Evolutionary conservation across 1,140 invertebrate species (phyloP), one percentile per base, ranked within the genome.

Genomic region (Drosophila aff.): DNA sequence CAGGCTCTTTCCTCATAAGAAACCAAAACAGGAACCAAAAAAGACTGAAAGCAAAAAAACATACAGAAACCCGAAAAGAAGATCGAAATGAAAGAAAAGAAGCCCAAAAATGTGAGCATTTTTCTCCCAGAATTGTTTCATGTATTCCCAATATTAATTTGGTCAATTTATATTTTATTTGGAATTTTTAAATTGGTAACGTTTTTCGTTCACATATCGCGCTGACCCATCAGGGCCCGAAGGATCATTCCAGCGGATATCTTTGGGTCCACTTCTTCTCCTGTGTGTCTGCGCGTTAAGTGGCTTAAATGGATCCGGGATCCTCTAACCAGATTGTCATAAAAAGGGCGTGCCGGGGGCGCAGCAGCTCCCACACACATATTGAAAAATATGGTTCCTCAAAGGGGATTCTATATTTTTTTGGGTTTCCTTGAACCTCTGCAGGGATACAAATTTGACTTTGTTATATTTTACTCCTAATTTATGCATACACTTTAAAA

Each of bases 151-250:
- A 92, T 92, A 92, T 92, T 92, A 92, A 92, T 92, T 92, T 92
- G 91, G 82, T 92, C 91, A 91, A 92, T 92, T 92, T 92, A 92
- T 92, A 92, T 92, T 92, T 92, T 92, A 92, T 92, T 92, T 92
- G 91, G 91, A 92, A 92, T 92, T 92, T 92, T 92, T 92, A 92
- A 92, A 92, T 92, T 92, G 85, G 91, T 91, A 81, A 82, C 89
- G 80, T 89, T 85, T 89, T 85, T 81, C 46, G 76, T 76, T 33
- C 71, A 85, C 85, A 85, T 89, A 90, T 89, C 84, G 76, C 75
- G 40, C 46, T 76, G 75, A 90, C 78, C 84, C 84, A 89, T 89
- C 84, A 68, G 63, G 58, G 52, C 62, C 61, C 61, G 18, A 73
- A 64, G 75, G 75, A 77, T 77, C 75, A 77, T 65, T 68, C 55